A percentile compares a stretch with the other conserved stretches of the same genome.
Conservation (phyloP, 2,797 vertebrate species). For the Thalassophryne amazonica region DNA sequence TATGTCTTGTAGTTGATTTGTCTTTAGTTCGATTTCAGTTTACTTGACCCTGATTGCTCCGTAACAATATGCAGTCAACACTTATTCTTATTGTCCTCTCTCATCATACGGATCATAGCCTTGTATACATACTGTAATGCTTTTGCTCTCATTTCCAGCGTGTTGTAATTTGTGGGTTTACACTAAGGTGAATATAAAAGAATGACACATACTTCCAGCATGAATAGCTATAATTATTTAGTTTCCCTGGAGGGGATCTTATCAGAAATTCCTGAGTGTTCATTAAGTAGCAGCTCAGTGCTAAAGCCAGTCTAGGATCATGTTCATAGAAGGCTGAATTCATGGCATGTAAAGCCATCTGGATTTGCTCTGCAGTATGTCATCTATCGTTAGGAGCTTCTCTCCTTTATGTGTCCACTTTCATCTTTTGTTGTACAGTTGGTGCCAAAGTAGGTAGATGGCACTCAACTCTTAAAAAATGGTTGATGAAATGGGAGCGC, state of each 20-base stretch:
- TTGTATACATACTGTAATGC: not conserved
- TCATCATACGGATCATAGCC: no score
- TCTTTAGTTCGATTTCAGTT: no score
- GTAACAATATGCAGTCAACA: no score
- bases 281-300: constrained; percentile 1
- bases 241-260: no score
- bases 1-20: no score
- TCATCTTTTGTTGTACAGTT: not conserved
- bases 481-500: constrained; percentile 28
- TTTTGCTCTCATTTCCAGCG: not conserved
- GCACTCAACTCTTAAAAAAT: constrained; percentile 15
- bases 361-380: constrained; percentile 3
- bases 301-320: not conserved
- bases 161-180: constrained; percentile 1
- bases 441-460: constrained; percentile 32
- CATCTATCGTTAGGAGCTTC: constrained; percentile 12
- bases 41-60: no score
- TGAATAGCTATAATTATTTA: constrained; percentile 6
- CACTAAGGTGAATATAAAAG: constrained; percentile 12
- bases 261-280: constrained; percentile 17
- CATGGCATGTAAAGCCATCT: not conserved
- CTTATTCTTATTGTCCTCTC: no score
- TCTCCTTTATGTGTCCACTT: not conserved
- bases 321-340: no score
- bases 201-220: not conserved